Evolutionary conservation across 2,888 invertebrate genomes (phyloP).

Genomic region (Chymomyza procnemis): DNA sequence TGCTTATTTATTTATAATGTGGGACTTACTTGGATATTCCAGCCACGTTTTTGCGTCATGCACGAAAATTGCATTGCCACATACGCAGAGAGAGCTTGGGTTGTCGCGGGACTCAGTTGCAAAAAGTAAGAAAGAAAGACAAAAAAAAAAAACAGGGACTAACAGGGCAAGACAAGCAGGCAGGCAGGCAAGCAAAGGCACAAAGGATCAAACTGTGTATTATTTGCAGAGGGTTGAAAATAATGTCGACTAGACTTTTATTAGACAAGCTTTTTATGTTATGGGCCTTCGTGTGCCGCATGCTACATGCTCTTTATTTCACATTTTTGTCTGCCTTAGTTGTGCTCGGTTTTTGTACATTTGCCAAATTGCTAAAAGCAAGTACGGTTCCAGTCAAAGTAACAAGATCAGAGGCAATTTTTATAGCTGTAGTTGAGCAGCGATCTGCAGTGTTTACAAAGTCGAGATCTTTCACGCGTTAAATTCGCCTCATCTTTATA

Average conservation of each 20-base stretch:
- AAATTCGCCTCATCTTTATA: no score
- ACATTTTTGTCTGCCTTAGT: no score
- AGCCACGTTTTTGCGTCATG: constrained; percentile 70
- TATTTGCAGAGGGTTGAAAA: constrained; percentile 70
- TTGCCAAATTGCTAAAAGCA: constrained; percentile 50
- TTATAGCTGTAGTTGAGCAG: no score
- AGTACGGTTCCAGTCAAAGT: constrained; percentile 35
- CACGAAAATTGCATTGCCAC: constrained; percentile 72
- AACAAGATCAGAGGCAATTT: neutral
- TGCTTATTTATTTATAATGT: constrained; percentile 72
- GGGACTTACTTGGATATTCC: constrained; percentile 67
- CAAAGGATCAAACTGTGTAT: constrained; percentile 69
- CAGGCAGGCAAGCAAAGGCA: no score
- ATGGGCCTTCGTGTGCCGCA: constrained; percentile 19
- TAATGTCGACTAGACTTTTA: constrained; percentile 74
- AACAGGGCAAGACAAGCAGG: constrained; percentile 28
- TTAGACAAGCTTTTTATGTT: constrained; percentile 64
- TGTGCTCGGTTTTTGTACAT: constrained; percentile 31
- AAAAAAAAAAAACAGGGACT: neutral
- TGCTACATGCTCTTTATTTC: neutral
- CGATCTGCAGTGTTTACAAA: no score
- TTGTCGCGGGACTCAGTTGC: neutral
- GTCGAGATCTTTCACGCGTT: no score
- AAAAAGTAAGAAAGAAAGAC: constrained; percentile 7
- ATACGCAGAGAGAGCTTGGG: constrained; percentile 10